Evolutionary conservation across 2,113 vertebrate species (phyloP), one percentile per base, ranked within the genome.

Genomic region (Protomyctophum bolini): DNA sequence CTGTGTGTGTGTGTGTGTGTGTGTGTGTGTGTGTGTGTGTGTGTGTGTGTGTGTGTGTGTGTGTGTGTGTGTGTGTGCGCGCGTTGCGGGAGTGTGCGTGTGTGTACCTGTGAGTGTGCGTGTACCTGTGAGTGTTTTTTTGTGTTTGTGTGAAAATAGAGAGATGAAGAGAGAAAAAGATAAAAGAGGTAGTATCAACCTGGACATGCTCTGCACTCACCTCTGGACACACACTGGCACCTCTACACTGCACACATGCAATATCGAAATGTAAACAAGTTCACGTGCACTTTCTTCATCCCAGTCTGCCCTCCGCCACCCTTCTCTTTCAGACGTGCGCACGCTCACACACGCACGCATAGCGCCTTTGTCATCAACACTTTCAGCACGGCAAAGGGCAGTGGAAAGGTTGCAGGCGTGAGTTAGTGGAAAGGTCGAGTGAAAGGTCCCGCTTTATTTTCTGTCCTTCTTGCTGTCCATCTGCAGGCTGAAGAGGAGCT

Each of bases 381-480:
- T 87, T 88, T 82, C 90, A 83, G 87, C 89, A 89, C 82, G 83
- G 76, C 89, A 91, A 91, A 91, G 89, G 90, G 83, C 89, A 90
- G 72, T 6, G 69, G 81, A 88, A 91, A 91, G 90, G 90, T 91
- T 86, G 83, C 83, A 75, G 70, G 90, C 87, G 86, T 90, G 88
- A 91, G 89, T 90, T 89, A 90, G 89, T 77, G 83, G 78, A 91
- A 91, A 91, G 90, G 90, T 90, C 89, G 80, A 89, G 80, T 70
- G 85, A 91, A 91, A 91, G 88, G 90, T 91, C 89, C 80, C 75
- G 82, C 75, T 89, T 86, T 82, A 79, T 87, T 87, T 87, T 88
- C 66, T 77, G 71, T 71, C 63, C 64, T 63, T 81, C 80, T 62
- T 72, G 14, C 61, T 63, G 46, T 76, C 77, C 66, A 51, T 82